phyloP scores from a whole-genome alignment of 2,113 vertebrate species.

The Periophthalmodon schlosseri region DNA sequence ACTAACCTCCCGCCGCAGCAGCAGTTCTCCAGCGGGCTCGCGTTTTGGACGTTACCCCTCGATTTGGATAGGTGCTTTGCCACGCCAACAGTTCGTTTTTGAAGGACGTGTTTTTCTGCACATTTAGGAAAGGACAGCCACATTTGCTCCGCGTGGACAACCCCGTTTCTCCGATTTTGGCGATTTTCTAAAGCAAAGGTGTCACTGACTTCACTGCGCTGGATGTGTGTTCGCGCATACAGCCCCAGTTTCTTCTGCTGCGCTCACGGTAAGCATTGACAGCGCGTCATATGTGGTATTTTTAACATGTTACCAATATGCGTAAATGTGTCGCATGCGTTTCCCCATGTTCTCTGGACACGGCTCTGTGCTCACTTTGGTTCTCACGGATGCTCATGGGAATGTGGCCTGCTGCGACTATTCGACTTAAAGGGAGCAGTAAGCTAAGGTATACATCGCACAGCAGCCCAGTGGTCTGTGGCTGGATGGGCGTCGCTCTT shows the following conservation, averaged over 20 bases:
- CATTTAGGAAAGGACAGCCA: conserved; percentile 12
- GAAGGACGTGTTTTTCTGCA: conserved; percentile 10
- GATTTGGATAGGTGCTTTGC: conserved; percentile 66
- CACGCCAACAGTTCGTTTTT: conserved; percentile 26
- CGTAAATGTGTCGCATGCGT: conserved; percentile 19
- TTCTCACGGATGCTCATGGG: conserved; percentile 69
- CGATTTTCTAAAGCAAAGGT: conserved; percentile 27
- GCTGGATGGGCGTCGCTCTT: conserved; percentile 69
- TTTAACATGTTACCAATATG: conserved; percentile 1
- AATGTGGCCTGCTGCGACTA: conserved; percentile 68
- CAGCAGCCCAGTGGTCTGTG: conserved; percentile 46
- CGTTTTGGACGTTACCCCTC: conserved; percentile 45
- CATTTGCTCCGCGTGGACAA: background rate
- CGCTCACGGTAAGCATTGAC: conserved; percentile 64
- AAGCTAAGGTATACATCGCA: conserved; percentile 6
- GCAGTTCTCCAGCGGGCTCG: conserved; percentile 56
- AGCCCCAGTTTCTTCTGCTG: conserved; percentile 41
- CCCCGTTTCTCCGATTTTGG: background rate
- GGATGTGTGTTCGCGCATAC: conserved; percentile 52
- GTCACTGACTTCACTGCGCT: conserved; percentile 51
- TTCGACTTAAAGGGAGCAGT: conserved; percentile 31
- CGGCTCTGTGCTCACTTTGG: conserved; percentile 38
- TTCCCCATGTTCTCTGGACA: conserved; percentile 25
- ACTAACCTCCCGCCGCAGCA: conserved; percentile 42
- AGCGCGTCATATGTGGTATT: conserved; percentile 5